Conservation (phyloP, 2,797 vertebrate species). For the Tauraco hartlaubi region DNA sequence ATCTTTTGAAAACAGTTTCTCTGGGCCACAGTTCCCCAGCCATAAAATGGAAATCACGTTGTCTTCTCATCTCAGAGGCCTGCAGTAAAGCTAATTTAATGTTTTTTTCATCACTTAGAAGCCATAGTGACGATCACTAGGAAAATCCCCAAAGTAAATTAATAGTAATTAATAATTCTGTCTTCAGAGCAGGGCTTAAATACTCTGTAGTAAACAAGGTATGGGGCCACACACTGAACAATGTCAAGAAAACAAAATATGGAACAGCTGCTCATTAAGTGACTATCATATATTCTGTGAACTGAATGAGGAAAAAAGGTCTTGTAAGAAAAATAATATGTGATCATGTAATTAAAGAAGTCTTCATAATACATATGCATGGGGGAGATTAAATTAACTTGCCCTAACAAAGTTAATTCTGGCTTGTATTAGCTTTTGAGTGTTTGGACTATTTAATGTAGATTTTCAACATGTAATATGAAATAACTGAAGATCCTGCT, state of each 20-base stretch:
- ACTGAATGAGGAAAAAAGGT: not conserved
- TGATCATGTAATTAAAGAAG: conserved; percentile 9
- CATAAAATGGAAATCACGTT: not conserved
- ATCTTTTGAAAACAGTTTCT: not conserved
- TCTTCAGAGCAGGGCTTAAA: not conserved
- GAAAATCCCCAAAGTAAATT: not conserved
- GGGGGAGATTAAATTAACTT: not conserved
- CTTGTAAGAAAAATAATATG: not conserved
- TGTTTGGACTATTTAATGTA: not conserved
- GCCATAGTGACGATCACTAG: not conserved
- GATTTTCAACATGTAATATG: not conserved
- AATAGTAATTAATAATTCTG: not conserved
- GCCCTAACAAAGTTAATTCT: not conserved
- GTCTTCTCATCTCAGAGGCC: not conserved
- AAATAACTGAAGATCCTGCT: not conserved
- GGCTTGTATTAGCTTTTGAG: not conserved
- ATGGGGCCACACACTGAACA: not conserved
- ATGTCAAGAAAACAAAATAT: not conserved
- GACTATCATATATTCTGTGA: not conserved
- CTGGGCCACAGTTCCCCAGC: not conserved
- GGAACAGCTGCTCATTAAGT: conserved; percentile 26
- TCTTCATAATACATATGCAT: not conserved
- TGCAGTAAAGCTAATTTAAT: not conserved
- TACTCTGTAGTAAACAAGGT: not conserved
- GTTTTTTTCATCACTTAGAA: not conserved